A percentile compares a stretch with the other conserved stretches of the same genome.
phyloP scores from a whole-genome alignment of 2,797 vertebrate genomes.

The Anguilla pacifica region DNA sequence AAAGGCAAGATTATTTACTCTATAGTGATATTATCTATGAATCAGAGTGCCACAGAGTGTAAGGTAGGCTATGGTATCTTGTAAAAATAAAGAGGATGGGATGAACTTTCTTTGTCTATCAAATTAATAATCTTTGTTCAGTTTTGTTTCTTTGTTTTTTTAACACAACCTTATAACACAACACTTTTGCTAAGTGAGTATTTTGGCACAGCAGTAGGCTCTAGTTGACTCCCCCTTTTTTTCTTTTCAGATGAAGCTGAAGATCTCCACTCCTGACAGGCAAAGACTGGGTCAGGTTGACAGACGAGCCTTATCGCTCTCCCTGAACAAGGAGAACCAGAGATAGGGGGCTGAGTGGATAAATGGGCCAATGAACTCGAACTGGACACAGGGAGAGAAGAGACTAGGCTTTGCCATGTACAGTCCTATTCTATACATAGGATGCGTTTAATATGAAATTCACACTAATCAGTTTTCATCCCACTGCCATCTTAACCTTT shows the following conservation, averaged over 20 bases:
- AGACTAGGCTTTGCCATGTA: constrained; percentile 13
- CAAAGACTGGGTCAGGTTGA: constrained; percentile 63
- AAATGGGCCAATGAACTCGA: not conserved
- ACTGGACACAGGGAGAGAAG: constrained; percentile 19
- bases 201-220: not conserved
- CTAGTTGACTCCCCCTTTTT: not conserved
- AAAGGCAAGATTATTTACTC: not conserved
- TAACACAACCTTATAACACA: not conserved
- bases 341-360: constrained; percentile 45
- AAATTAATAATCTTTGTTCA: not conserved
- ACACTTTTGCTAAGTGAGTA: not conserved
- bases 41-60: not conserved
- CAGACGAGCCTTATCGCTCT: constrained; percentile 60
- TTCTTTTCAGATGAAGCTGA: constrained; percentile 65
- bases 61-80: not conserved
- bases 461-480: constrained; percentile 20
- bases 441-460: constrained; percentile 49
- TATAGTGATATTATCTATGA: not conserved
- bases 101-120: not conserved
- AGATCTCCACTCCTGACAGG: constrained; percentile 69
- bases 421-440: constrained; percentile 13
- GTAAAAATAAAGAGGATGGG: no score
- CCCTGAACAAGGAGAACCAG: constrained; percentile 73
- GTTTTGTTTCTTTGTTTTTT: not conserved
- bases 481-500: constrained; percentile 39